Evolutionary conservation across 2,888 invertebrate genomes (phyloP).

Genomic region (Ornithoptera priamus): DNA sequence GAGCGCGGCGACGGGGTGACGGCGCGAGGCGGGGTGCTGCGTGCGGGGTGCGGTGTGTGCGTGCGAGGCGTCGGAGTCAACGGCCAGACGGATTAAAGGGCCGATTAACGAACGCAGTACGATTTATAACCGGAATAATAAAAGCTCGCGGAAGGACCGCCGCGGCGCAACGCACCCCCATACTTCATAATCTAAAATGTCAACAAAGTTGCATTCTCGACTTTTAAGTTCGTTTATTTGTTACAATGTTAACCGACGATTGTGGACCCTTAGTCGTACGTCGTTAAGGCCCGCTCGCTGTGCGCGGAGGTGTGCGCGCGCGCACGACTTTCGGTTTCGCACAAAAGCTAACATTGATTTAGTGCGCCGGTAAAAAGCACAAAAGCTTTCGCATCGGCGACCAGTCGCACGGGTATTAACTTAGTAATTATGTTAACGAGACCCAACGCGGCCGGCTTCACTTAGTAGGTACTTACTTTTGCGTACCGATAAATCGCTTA

Average conservation of each 20-base stretch:
- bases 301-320: neutral
- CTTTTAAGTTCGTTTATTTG: slow-evolving; percentile 37
- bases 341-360: slow-evolving; percentile 59
- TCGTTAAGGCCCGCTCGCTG: neutral
- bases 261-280: neutral
- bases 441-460: slow-evolving; percentile 53
- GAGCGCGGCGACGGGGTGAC: slow-evolving; percentile 12
- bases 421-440: slow-evolving; percentile 72
- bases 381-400: slow-evolving; percentile 49
- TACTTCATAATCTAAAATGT: slow-evolving; percentile 46
- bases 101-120: slow-evolving; percentile 73
- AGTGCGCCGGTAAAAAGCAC: slow-evolving; percentile 54
- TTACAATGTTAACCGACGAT: slow-evolving; percentile 31
- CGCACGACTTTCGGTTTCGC: slow-evolving; percentile 79
- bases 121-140: slow-evolving; percentile 77
- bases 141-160: slow-evolving; percentile 64
- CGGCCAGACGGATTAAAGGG: slow-evolving; percentile 77
- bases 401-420: slow-evolving; percentile 57
- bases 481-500: slow-evolving; percentile 40
- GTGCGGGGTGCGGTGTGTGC: slow-evolving; percentile 11
- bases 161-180: slow-evolving; percentile 35
- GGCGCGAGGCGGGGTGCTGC: slow-evolving; percentile 20
- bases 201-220: slow-evolving; percentile 45
- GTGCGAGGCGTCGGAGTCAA: slow-evolving; percentile 59
- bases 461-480: slow-evolving; percentile 38